Base-by-base conservation (phyloP, 2,888 invertebrate genomes). In the Harpagoxenus sublaevis region DNA sequence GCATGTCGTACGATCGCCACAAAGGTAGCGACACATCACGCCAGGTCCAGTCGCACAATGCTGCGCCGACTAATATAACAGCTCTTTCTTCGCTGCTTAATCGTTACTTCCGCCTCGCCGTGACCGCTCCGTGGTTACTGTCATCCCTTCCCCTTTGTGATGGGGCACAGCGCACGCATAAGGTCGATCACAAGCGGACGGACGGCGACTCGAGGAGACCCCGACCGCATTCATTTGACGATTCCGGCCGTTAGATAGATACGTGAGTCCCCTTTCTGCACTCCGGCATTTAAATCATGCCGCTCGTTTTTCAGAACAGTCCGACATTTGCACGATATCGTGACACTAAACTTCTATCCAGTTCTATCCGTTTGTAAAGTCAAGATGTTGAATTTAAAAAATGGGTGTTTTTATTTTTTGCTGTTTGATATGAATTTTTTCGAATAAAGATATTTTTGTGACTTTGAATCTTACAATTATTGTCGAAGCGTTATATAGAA, bases 1-100 rank as follows among this genome's bases (percentile, higher is more conserved):
- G 71, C 95, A 96, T 89, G 96, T 96, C 84, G 96, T 98, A 75
- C 96, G 97, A 91, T 98, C 97, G 97, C 42, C 97, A 97, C 95
- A 97, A 97, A 92, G 96, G 97, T 92, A 96, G 96, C 77, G 95
- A 95, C 3, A 88, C 91, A 94, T 94, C 94, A 93, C 94, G 93
- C 92, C 92, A 93, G 92, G 88, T 92, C 89, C 85, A 90, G 84
- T 89, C 92, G 88, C 89, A 93, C 93, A 93, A 94, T 94, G 90
- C 92, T 90, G 90, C 89, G 86, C 90, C 90, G 92, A 89, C 91
- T 92, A 93, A 94, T 93, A 93, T 92, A 93, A 92, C 91, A 91
- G 93, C 93, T 94, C 94, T 94, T 94, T 94, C 94, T 94, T 94
- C 91, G 92, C 88, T 91, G 93, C 91, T 93, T 94, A 94, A 95